Conservation (phyloP, 2,797 vertebrate species). For the Poecilia gillii region DNA sequence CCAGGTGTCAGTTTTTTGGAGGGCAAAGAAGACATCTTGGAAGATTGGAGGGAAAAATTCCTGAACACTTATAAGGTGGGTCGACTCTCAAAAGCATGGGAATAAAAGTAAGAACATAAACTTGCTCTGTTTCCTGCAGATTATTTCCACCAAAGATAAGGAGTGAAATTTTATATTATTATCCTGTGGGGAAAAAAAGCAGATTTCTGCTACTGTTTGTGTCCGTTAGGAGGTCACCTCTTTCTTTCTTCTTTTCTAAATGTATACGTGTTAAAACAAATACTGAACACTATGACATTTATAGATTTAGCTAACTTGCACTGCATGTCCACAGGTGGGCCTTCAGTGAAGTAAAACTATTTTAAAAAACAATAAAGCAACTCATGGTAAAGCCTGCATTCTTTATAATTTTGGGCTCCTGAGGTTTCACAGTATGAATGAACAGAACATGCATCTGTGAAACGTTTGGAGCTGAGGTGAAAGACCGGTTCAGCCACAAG, state of each 20-base stretch:
- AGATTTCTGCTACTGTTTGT: background rate
- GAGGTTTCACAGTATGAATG: background rate
- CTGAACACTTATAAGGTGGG: slow-evolving; percentile 92
- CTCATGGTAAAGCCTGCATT: background rate
- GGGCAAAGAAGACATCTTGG: slow-evolving; percentile 86
- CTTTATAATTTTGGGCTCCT: background rate
- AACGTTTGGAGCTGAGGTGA: background rate
- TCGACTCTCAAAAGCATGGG: background rate
- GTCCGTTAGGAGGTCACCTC: background rate
- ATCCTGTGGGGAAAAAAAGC: background rate
- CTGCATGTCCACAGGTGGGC: too few relatives aligned
- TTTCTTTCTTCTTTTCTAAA: background rate
- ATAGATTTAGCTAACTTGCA: too few relatives aligned
- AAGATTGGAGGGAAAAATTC: slow-evolving; percentile 90
- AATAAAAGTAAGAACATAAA: background rate
- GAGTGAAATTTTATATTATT: background rate
- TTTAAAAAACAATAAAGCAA: too few relatives aligned
- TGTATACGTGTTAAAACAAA: too few relatives aligned
- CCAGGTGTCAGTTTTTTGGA: slow-evolving; percentile 90
- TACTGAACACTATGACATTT: too few relatives aligned
- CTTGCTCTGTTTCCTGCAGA: background rate
- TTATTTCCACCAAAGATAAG: background rate
- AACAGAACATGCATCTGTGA: background rate
- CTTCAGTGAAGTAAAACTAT: too few relatives aligned
- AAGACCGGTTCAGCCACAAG: background rate